phyloP scores from a whole-genome alignment of 2,888 invertebrate species.

The Brachynemurus nebulosus region DNA sequence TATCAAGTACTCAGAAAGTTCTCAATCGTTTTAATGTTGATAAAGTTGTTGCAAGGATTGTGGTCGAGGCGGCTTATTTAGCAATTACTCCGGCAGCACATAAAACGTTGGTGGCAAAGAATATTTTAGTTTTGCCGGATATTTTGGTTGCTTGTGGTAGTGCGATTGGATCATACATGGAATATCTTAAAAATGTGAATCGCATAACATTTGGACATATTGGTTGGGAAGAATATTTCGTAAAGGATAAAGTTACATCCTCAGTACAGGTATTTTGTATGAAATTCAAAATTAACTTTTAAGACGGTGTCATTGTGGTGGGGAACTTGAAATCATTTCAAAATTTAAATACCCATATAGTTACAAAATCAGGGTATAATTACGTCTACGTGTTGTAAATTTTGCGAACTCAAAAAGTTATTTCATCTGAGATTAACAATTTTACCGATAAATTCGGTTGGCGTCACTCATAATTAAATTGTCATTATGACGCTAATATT shows the following conservation, averaged over 20 bases:
- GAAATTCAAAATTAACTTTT: no score
- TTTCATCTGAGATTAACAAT: no score
- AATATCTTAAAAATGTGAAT: slow-evolving; percentile 23
- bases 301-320: no score
- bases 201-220: slow-evolving; percentile 10
- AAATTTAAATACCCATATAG: not conserved
- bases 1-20: slow-evolving; percentile 25
- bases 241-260: not conserved
- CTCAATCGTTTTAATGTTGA: slow-evolving; percentile 26
- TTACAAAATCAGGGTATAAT: no score
- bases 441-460: no score
- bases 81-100: slow-evolving; percentile 27
- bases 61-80: slow-evolving; percentile 28
- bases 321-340: not conserved
- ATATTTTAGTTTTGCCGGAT: slow-evolving; percentile 28
- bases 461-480: no score
- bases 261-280: not conserved
- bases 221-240: not conserved
- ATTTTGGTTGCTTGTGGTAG: slow-evolving; percentile 26
- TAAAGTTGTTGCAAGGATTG: slow-evolving; percentile 26
- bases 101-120: slow-evolving; percentile 23
- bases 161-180: slow-evolving; percentile 26
- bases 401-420: no score
- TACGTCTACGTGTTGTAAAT: no score
- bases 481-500: no score